phyloP scores from a whole-genome alignment of 2,888 invertebrate species.

The Cenopis cana region DNA sequence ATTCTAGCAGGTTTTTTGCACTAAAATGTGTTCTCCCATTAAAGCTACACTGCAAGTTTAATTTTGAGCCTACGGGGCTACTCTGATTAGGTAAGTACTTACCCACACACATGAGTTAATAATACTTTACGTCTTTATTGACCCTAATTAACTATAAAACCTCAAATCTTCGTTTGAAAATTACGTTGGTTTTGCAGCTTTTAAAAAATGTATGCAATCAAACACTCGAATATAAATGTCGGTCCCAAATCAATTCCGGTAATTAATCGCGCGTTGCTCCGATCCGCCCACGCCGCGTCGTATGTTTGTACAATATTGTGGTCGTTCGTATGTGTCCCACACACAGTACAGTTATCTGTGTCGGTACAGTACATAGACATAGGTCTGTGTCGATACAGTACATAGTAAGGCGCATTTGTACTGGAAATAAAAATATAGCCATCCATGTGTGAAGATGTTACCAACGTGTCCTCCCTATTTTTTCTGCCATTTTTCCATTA shows the following conservation, averaged over 20 bases:
- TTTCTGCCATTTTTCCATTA: too few species aligned
- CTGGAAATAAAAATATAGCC: too few species aligned
- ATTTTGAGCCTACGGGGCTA: neutral
- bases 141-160: neutral
- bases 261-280: slow-evolving; percentile 16
- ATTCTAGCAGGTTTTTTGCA: neutral
- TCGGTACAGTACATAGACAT: neutral
- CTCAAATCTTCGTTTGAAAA: neutral
- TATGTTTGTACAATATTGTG: slow-evolving; percentile 6
- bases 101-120: too few species aligned
- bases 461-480: too few species aligned
- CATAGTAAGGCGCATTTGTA: too few species aligned
- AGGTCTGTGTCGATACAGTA: neutral
- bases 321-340: neutral
- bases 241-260: slow-evolving; percentile 20
- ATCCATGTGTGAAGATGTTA: too few species aligned
- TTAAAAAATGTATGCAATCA: slow-evolving; percentile 9
- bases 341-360: neutral
- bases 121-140: neutral
- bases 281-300: neutral
- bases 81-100: neutral
- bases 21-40: neutral
- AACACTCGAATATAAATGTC: slow-evolving; percentile 19
- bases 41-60: neutral
- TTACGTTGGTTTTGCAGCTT: neutral